phyloP scores from a whole-genome alignment of 2,797 vertebrate species.

The Carcharodon carcharias region DNA sequence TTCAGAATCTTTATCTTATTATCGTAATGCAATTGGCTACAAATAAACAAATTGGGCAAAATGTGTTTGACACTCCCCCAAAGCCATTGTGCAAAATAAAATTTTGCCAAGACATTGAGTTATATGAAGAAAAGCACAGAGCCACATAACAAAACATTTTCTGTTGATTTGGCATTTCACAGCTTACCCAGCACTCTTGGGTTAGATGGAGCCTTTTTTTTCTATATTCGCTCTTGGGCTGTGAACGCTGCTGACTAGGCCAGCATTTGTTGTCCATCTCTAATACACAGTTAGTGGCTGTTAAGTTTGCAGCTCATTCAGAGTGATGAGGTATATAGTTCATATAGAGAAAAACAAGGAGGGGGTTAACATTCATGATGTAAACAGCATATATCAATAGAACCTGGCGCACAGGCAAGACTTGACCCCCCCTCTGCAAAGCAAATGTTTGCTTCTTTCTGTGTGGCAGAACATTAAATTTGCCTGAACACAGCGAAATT shows the following conservation, averaged over 20 bases:
- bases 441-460: neutral
- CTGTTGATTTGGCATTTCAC: neutral
- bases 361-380: neutral
- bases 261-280: no score
- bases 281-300: neutral
- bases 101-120: neutral
- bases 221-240: no score
- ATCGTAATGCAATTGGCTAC: neutral
- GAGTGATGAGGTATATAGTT: neutral
- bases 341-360: neutral
- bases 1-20: neutral
- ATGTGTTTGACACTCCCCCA: neutral
- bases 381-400: neutral
- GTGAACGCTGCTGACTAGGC: no score
- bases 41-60: neutral
- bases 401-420: neutral
- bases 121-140: neutral
- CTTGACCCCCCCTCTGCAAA: neutral
- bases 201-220: neutral
- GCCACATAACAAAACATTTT: neutral
- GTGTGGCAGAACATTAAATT: neutral
- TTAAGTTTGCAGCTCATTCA: neutral
- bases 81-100: neutral
- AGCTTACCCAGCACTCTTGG: neutral
- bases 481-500: neutral